Conservation (phyloP, 2,113 vertebrate species). For the Datnioides undecimradiatus region DNA sequence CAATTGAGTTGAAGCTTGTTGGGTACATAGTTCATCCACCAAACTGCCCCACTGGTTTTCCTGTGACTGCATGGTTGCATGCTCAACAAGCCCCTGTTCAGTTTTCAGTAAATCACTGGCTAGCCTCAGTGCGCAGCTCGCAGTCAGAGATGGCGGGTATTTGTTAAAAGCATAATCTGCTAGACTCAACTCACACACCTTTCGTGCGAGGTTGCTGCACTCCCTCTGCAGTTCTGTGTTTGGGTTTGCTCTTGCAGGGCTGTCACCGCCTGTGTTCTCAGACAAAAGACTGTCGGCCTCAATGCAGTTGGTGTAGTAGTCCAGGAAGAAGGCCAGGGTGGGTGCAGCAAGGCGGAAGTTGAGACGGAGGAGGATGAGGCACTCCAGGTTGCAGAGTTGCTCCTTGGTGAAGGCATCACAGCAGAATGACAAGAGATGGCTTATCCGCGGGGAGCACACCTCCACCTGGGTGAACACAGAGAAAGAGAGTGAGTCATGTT, state of each 20-base stretch:
- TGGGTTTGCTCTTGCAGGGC: not conserved
- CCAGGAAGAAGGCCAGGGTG: conserved; percentile 92
- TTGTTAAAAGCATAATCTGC: conserved; percentile 92
- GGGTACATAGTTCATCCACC: conserved; percentile 2
- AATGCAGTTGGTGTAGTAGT: conserved; percentile 86
- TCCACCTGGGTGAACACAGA: conserved; percentile 87
- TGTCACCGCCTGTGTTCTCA: not conserved
- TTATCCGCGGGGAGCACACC: conserved; percentile 88
- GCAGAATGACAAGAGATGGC: conserved; percentile 91
- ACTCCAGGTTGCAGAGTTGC: conserved; percentile 94
- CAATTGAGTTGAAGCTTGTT: not conserved
- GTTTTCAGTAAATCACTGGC: conserved; percentile 83
- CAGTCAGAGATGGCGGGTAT: conserved; percentile 90
- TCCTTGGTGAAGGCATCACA: conserved; percentile 89
- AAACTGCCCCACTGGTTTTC: conserved; percentile 7
- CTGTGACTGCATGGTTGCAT: not conserved
- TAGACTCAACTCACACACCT: conserved; percentile 90
- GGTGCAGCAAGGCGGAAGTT: conserved; percentile 89
- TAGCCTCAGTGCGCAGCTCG: conserved; percentile 86
- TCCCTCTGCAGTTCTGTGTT: conserved; percentile 42
- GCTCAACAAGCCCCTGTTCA: not conserved
- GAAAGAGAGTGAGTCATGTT: not conserved
- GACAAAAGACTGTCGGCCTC: conserved; percentile 51
- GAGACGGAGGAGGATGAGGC: conserved; percentile 90
- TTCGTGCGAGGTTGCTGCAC: conserved; percentile 82